These are phyloP conservation scores for Nestor notabilis DNA, from an alignment of 2,113 vertebrate species.

Conservation along the genomic window DNA sequence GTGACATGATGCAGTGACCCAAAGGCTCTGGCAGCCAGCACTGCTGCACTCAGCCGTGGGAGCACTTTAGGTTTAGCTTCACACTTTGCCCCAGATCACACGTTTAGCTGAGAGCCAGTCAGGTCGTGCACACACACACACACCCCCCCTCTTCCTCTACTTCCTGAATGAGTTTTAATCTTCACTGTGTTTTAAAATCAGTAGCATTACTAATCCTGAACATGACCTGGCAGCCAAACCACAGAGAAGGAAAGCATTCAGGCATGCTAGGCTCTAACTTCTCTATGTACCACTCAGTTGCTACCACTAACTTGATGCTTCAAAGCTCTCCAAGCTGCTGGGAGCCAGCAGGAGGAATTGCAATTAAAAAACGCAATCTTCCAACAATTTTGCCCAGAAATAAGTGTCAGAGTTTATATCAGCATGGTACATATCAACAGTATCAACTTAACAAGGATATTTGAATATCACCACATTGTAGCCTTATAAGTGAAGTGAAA, in stretches of 20 bases:
- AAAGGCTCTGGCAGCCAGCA: accelerated
- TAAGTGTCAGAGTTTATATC: not conserved
- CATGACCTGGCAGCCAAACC: not conserved
- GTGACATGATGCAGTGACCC: accelerated
- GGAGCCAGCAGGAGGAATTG: not conserved
- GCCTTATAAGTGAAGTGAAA: not conserved
- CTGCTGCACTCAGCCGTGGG: accelerated
- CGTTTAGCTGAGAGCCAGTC: not conserved
- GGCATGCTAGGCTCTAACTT: not conserved
- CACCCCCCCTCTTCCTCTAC: not conserved
- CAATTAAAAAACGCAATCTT: not conserved
- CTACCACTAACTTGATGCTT: not conserved
- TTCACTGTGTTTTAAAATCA: not conserved
- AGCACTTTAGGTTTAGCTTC: not conserved
- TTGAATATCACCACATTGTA: not conserved
- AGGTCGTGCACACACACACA: no score
- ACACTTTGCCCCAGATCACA: accelerated
- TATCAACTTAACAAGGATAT: not conserved
- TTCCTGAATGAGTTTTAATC: not conserved
- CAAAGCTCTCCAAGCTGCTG: not conserved
- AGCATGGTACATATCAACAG: not conserved
- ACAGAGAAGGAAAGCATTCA: not conserved
- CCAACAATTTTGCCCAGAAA: not conserved
- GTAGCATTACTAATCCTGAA: not conserved
- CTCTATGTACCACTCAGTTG: not conserved